A percentile compares a stretch with the other conserved stretches of the same genome.
phyloP scores from a whole-genome alignment of 2,113 vertebrate species.

The Butorides virescens region DNA sequence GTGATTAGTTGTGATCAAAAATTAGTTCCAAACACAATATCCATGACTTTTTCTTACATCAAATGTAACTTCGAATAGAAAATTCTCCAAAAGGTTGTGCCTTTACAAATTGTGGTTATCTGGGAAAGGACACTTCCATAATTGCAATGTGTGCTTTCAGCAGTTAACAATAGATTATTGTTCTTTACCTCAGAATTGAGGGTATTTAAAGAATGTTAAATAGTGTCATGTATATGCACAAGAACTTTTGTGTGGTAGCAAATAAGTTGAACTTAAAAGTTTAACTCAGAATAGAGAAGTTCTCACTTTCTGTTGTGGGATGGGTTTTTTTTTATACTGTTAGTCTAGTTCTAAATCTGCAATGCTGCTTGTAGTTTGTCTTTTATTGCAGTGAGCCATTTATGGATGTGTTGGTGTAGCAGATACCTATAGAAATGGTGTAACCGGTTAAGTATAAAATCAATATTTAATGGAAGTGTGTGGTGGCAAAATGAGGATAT shows the following conservation, averaged over 20 bases:
- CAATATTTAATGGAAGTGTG: background rate
- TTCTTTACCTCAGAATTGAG: background rate
- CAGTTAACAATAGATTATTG: background rate
- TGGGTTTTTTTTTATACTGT: background rate
- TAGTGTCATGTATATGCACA: background rate
- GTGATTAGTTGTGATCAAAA: background rate
- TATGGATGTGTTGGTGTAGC: background rate
- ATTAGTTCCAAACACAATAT: background rate
- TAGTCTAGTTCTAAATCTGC: background rate
- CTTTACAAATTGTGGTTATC: background rate
- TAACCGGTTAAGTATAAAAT: background rate
- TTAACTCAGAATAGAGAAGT: background rate
- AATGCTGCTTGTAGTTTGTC: background rate
- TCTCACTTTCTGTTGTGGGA: background rate
- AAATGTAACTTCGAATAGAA: background rate
- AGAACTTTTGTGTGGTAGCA: background rate
- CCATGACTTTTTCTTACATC: background rate
- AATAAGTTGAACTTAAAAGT: background rate
- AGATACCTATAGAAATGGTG: background rate
- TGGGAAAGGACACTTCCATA: background rate
- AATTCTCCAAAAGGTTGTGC: background rate
- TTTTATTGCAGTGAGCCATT: background rate
- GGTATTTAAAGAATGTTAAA: background rate
- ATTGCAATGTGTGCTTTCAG: background rate
- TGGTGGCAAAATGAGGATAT: background rate